Evolutionary conservation across 2,113 vertebrate species (phyloP).

Genomic region (Prinia subflava): DNA sequence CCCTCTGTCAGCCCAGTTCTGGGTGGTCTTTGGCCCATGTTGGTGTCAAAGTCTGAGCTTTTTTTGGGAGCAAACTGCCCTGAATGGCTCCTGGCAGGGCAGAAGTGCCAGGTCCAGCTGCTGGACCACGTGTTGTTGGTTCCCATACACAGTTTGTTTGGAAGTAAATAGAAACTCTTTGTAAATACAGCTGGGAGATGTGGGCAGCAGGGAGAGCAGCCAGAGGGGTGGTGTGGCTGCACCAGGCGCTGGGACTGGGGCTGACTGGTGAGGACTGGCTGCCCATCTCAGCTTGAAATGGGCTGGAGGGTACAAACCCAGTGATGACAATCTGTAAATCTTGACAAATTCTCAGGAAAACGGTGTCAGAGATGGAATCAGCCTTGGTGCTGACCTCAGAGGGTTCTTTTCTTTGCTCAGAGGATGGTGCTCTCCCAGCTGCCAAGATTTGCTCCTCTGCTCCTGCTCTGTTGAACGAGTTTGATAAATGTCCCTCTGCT

Average conservation of each 20-base stretch:
- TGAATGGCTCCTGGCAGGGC: not conserved
- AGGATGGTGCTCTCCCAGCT: not conserved
- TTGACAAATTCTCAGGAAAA: not conserved
- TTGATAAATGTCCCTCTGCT: not conserved
- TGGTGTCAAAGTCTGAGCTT: not conserved
- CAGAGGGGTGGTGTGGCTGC: not conserved
- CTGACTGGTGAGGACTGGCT: not conserved
- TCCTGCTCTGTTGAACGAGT: not conserved
- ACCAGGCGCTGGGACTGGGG: not conserved
- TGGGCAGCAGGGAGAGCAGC: not conserved
- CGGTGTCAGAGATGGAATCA: not conserved
- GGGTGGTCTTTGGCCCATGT: not conserved
- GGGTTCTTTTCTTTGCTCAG: not conserved
- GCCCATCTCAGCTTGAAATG: not conserved
- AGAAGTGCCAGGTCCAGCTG: not conserved
- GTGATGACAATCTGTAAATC: not conserved
- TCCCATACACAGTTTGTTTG: not conserved
- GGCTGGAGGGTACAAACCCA: not conserved
- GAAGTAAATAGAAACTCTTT: not conserved
- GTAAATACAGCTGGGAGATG: not conserved
- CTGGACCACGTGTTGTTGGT: not conserved
- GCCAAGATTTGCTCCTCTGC: not conserved
- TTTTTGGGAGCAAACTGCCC: not conserved
- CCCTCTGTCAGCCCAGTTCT: not conserved
- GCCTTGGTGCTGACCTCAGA: not conserved